A percentile compares a stretch with the other conserved stretches of the same genome.
Evolutionary conservation across 2,797 vertebrate species (phyloP).

Genomic region (Margarornis squamiger): DNA sequence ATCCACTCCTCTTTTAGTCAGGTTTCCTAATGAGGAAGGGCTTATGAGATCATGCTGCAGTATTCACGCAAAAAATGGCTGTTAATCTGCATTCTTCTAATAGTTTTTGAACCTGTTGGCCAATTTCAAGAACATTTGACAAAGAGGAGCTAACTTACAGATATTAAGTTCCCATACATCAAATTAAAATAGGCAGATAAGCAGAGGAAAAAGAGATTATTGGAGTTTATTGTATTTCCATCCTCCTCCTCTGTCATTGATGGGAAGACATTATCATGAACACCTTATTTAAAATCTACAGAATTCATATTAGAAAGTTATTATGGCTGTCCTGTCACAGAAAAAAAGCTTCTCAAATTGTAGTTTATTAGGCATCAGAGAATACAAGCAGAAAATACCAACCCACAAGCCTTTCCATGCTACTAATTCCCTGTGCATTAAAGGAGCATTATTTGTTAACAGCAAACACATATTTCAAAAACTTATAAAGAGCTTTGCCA

Average conservation of each 20-base stretch:
- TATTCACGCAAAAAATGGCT: not conserved
- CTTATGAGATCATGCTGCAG: not conserved
- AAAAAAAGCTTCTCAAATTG: not conserved
- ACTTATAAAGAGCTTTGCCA: not conserved
- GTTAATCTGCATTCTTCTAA: not conserved
- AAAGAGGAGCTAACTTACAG: not conserved
- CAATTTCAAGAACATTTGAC: not conserved
- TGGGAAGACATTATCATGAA: not conserved
- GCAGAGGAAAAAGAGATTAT: not conserved
- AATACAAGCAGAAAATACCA: not conserved
- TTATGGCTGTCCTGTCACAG: not conserved
- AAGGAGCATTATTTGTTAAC: not conserved
- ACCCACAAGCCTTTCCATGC: not conserved
- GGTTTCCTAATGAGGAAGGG: not conserved
- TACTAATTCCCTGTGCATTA: not conserved
- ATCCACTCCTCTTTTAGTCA: not conserved
- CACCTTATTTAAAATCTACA: not conserved
- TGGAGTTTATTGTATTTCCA: not conserved
- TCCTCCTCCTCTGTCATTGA: not conserved
- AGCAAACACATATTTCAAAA: not conserved
- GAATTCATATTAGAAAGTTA: not conserved
- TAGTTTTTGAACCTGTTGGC: not conserved
- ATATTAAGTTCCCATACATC: not conserved
- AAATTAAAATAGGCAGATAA: not conserved
- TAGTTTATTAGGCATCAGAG: not conserved